Conservation (phyloP, 2,888 invertebrate species). For the Dryadula phaetusa region DNA sequence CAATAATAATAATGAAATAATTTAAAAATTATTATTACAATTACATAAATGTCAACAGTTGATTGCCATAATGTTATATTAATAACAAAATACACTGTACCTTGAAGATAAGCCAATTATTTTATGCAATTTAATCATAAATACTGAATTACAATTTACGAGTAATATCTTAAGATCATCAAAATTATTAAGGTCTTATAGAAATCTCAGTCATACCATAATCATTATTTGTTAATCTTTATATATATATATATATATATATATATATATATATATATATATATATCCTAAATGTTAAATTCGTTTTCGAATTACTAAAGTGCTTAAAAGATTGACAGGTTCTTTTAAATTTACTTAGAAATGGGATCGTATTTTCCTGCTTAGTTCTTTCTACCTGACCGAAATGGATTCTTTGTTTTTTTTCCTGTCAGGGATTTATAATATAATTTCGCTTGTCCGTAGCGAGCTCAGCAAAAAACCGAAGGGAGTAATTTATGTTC, state of each 20-base stretch:
- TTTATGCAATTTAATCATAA: neutral
- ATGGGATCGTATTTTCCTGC: conserved; percentile 13
- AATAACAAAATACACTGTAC: conserved; percentile 30
- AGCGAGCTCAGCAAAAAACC: conserved; percentile 37
- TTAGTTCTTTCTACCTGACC: conserved; percentile 20
- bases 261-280: too few relatives aligned
- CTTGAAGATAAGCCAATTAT: conserved; percentile 15
- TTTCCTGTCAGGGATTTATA: conserved; percentile 43
- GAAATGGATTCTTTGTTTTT: conserved; percentile 48
- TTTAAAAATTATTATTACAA: conserved; percentile 25
- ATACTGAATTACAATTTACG: conserved; percentile 1
- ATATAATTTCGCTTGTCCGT: conserved; percentile 46
- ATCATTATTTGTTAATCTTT: neutral
- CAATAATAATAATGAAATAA: conserved; percentile 5
- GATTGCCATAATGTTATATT: conserved; percentile 33
- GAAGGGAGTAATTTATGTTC: conserved; percentile 28
- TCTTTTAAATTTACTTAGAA: conserved; percentile 22
- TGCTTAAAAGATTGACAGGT: conserved; percentile 19
- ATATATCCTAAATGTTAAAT: too few relatives aligned
- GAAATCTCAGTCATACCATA: neutral
- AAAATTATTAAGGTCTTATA: neutral
- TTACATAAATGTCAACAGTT: conserved; percentile 18
- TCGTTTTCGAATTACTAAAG: neutral
- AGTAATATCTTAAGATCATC: conserved; percentile 14
- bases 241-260: too few relatives aligned